Evolutionary conservation across 2,113 vertebrate species (phyloP).

Genomic region (Ailuropoda melanoleuca): DNA sequence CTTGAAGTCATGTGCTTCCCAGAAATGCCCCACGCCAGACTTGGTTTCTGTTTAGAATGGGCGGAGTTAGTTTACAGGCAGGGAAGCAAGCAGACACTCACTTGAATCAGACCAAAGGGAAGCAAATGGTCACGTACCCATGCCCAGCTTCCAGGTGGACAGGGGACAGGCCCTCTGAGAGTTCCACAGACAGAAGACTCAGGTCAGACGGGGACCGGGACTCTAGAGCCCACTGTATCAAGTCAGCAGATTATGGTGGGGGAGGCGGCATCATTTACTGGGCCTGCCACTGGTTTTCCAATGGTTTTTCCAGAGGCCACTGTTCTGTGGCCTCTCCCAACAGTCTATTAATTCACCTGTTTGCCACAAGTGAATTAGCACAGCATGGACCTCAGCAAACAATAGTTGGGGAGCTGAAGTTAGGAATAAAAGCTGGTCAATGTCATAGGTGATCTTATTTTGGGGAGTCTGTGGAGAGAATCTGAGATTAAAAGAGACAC

Average conservation of each 20-base stretch:
- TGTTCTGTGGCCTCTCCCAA: not conserved
- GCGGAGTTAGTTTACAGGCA: conserved; percentile 38
- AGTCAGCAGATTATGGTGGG: conserved; percentile 18
- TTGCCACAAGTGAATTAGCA: conserved; percentile 46
- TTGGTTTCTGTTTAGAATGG: conserved; percentile 66
- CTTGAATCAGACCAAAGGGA: conserved; percentile 53
- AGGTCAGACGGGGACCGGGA: not conserved
- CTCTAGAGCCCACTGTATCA: not conserved
- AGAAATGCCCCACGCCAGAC: conserved; percentile 61
- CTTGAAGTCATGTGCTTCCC: conserved; percentile 74
- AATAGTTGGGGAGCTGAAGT: not conserved
- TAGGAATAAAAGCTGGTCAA: not conserved
- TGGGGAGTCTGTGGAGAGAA: not conserved
- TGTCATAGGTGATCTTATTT: conserved; percentile 28
- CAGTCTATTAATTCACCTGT: conserved; percentile 61
- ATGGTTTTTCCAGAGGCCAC: conserved; percentile 54
- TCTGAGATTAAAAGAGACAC: not conserved
- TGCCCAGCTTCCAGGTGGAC: not conserved
- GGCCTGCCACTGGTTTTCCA: conserved; percentile 53
- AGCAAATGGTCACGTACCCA: conserved; percentile 47
- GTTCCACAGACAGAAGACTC: conserved; percentile 25
- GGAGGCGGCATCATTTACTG: conserved; percentile 56
- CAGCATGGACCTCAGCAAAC: conserved; percentile 20
- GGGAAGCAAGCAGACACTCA: conserved; percentile 42
- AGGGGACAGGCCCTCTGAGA: not conserved